phyloP scores from a whole-genome alignment of 2,888 invertebrate species.

The Synanthedon andrenaeformis region DNA sequence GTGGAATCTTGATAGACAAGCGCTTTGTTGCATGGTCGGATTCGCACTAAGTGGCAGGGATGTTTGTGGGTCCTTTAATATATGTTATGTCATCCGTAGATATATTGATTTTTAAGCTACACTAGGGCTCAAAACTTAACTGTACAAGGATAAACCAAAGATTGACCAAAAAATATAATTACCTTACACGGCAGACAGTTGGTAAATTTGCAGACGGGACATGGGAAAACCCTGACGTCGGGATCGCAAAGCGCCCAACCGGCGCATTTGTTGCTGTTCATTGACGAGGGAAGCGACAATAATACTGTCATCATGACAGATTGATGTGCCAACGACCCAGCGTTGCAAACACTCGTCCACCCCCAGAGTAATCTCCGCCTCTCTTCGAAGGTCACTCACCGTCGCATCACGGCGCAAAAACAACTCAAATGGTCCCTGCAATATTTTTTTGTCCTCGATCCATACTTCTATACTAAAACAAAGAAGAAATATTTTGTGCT shows the following conservation, averaged over 20 bases:
- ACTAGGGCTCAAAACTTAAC: too few relatives aligned
- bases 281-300: conserved; percentile 76
- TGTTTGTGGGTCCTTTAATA: too few relatives aligned
- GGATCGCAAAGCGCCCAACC: conserved; percentile 94
- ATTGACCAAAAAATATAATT: conserved; percentile 7
- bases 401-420: conserved; percentile 72
- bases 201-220: conserved; percentile 82
- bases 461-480: conserved; percentile 78
- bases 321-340: conserved; percentile 79
- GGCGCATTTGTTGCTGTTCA: conserved; percentile 75
- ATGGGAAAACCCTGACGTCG: conserved; percentile 84
- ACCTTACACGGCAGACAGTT: conserved; percentile 93
- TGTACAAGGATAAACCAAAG: too few relatives aligned
- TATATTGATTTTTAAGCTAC: too few relatives aligned
- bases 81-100: too few relatives aligned
- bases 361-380: conserved; percentile 78
- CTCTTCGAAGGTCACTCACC: conserved; percentile 75
- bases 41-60: too few relatives aligned
- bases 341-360: conserved; percentile 81
- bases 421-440: conserved; percentile 81
- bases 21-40: too few relatives aligned
- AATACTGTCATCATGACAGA: conserved; percentile 67
- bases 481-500: too few relatives aligned
- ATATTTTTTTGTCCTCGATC: conserved; percentile 85
- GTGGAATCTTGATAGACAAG: too few relatives aligned